These are phyloP conservation scores for Seriola aureovittata DNA, from an alignment of 2,113 vertebrate species.

Conservation along the genomic window DNA sequence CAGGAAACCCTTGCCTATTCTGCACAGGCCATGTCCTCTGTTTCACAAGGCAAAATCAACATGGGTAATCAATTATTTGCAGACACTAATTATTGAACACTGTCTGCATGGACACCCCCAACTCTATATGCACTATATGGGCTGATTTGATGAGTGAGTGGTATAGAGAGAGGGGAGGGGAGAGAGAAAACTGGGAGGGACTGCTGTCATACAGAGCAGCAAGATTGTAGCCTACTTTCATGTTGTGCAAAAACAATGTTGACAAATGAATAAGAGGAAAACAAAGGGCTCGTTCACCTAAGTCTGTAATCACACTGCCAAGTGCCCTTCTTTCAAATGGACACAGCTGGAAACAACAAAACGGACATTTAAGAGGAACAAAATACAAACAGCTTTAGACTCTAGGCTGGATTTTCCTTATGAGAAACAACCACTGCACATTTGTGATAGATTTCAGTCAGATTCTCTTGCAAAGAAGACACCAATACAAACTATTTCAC, in stretches of 20 bases:
- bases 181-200: background rate
- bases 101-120: conserved; percentile 56
- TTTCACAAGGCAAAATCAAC: conserved; percentile 54
- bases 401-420: background rate
- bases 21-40: conserved; percentile 33
- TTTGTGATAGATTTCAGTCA: conserved; percentile 18
- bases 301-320: conserved; percentile 4
- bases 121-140: conserved; percentile 23
- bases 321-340: background rate
- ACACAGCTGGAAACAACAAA: conserved; percentile 15
- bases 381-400: background rate
- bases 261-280: conserved; percentile 29
- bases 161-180: background rate
- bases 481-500: conserved; percentile 19
- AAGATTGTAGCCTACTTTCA: conserved; percentile 2
- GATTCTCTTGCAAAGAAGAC: conserved; percentile 19
- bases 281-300: background rate
- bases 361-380: background rate
- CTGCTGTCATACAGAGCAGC: background rate
- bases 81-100: conserved; percentile 73
- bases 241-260: conserved; percentile 2
- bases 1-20: conserved; percentile 39
- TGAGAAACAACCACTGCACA: conserved; percentile 1
- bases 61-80: conserved; percentile 70
- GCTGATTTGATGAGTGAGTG: conserved; percentile 40